Conservation (phyloP, 2,888 invertebrate genomes). For the Biston stratarius region DNA sequence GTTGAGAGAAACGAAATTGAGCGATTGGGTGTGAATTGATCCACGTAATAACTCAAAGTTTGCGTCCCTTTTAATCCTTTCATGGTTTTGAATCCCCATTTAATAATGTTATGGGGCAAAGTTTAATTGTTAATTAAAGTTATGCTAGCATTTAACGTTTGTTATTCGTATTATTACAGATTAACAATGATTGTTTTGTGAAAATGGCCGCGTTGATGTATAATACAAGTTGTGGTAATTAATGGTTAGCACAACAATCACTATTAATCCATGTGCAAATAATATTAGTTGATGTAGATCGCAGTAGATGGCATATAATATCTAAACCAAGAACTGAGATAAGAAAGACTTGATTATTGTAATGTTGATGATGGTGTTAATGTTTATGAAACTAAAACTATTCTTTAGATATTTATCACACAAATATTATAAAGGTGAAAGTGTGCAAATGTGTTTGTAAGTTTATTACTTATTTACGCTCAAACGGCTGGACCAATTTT, state of each 20-base stretch:
- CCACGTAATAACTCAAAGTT: slow-evolving; percentile 11
- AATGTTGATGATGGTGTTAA: no score
- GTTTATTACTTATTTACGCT: no score
- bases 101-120: slow-evolving; percentile 19
- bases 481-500: no score
- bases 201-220: slow-evolving; percentile 5
- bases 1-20: slow-evolving; percentile 16
- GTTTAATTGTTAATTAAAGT: slow-evolving; percentile 12
- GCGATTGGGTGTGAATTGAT: slow-evolving; percentile 19
- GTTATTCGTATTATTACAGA: slow-evolving; percentile 13
- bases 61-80: slow-evolving; percentile 20
- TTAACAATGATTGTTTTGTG: slow-evolving; percentile 9
- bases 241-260: slow-evolving; percentile 1
- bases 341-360: no score
- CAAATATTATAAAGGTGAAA: no score
- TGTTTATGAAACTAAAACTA: no score
- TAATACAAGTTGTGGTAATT: slow-evolving; percentile 2
- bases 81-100: slow-evolving; percentile 10
- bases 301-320: background rate
- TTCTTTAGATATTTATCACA: no score
- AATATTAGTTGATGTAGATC: background rate
- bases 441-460: no score
- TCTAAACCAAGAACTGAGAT: no score
- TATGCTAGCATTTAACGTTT: slow-evolving; percentile 4
- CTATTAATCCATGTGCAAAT: slow-evolving; percentile 6